Evolutionary conservation across 2,888 invertebrate species (phyloP).

Genomic region (Ypsolopha sequella): DNA sequence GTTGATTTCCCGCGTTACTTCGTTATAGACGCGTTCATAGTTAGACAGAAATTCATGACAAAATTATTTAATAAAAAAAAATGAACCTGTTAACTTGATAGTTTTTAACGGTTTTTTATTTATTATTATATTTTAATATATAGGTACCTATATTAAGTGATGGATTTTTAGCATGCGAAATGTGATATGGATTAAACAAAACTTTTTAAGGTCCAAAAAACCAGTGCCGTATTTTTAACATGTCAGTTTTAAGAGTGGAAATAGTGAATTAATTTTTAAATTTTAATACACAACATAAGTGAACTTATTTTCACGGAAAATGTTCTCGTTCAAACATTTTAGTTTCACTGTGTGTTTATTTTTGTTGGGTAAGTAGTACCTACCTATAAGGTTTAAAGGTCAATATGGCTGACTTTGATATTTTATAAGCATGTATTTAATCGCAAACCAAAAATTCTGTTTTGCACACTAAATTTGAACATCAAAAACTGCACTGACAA

Average conservation of each 20-base stretch:
- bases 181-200: too few relatives aligned
- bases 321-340: constrained; percentile 6
- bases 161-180: too few relatives aligned
- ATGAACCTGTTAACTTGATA: background rate
- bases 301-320: background rate
- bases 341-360: constrained; percentile 7
- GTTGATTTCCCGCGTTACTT: background rate
- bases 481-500: too few relatives aligned
- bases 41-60: background rate
- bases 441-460: too few relatives aligned
- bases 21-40: background rate
- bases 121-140: too few relatives aligned
- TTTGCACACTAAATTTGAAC: too few relatives aligned
- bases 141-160: too few relatives aligned
- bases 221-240: background rate
- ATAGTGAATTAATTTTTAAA: too few relatives aligned
- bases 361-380: constrained; percentile 8
- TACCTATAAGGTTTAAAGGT: background rate
- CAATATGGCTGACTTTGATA: too few relatives aligned
- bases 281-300: too few relatives aligned
- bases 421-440: too few relatives aligned
- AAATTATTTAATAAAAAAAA: background rate
- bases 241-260: background rate
- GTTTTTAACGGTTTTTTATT: background rate
- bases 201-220: too few relatives aligned